Percentiles rank a stretch among this genome's conserved stretches.
Conservation (phyloP, 1,140 invertebrate genomes). For the Scaptomyza graminum region DNA sequence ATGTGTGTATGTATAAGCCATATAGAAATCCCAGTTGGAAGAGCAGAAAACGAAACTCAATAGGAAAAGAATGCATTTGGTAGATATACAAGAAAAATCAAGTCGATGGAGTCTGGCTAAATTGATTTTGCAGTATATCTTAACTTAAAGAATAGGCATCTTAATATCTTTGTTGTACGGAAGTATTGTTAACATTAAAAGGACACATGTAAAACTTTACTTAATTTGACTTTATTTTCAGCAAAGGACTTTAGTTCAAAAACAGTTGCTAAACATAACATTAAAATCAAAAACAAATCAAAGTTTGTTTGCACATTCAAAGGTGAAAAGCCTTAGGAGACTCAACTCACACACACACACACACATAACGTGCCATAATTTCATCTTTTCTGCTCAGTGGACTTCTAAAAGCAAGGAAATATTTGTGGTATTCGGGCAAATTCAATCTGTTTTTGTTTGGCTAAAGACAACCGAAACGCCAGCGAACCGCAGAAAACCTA, state of each 20-base stretch:
- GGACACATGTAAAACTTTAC: too few species aligned
- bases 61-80: background rate
- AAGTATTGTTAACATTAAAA: too few species aligned
- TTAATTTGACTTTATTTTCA: too few species aligned
- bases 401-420: constrained; percentile 12
- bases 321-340: background rate
- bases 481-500: constrained; percentile 37
- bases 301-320: background rate
- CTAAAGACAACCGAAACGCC: constrained; percentile 20
- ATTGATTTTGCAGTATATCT: too few species aligned
- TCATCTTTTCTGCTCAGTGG: background rate
- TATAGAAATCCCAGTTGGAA: background rate
- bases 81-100: too few species aligned
- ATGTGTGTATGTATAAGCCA: background rate
- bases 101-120: too few species aligned
- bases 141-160: too few species aligned
- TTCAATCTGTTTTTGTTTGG: constrained; percentile 34
- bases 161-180: too few species aligned
- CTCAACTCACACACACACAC: background rate
- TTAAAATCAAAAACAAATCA: too few species aligned
- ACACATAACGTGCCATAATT: background rate
- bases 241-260: too few species aligned
- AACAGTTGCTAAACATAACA: constrained; percentile 5
- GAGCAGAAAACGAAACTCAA: background rate
- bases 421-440: constrained; percentile 26